phyloP scores from a whole-genome alignment of 2,888 invertebrate species.

The Icerya purchasi region DNA sequence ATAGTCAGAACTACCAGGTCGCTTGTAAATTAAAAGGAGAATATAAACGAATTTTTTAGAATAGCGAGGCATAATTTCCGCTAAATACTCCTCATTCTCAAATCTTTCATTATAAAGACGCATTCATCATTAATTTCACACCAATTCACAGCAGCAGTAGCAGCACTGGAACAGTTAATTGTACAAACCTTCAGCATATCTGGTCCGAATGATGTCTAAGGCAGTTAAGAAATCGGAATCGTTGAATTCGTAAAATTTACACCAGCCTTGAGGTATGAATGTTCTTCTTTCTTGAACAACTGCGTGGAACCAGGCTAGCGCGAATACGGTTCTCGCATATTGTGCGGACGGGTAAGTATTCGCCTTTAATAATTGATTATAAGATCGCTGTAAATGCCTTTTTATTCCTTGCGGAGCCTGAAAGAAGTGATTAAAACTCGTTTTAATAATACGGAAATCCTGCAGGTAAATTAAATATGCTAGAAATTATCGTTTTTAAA shows the following conservation, averaged over 20 bases:
- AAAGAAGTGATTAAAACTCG: too few species aligned
- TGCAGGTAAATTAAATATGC: too few species aligned
- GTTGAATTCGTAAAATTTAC: slow-evolving; percentile 70
- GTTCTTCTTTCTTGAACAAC: slow-evolving; percentile 74
- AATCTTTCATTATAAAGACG: too few species aligned
- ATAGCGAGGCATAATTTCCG: too few species aligned
- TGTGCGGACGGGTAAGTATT: slow-evolving; percentile 19
- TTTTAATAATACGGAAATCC: too few species aligned
- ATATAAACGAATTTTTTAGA: too few species aligned
- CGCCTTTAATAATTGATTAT: slow-evolving; percentile 32
- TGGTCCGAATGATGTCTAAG: slow-evolving; percentile 22
- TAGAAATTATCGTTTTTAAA: too few species aligned
- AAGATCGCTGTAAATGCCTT: slow-evolving; percentile 52
- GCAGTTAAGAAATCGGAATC: slow-evolving; percentile 58
- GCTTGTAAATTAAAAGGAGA: too few species aligned
- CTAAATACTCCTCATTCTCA: too few species aligned
- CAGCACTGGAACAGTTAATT: slow-evolving; percentile 19
- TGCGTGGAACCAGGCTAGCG: slow-evolving; percentile 72
- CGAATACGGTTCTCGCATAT: slow-evolving; percentile 37
- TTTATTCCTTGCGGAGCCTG: slow-evolving; percentile 59
- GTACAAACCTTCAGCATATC: slow-evolving; percentile 23
- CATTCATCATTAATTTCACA: too few species aligned
- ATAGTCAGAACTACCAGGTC: too few species aligned
- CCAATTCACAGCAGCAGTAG: too few species aligned
- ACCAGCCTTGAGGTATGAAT: slow-evolving; percentile 84